Evolutionary conservation across 2,113 vertebrate genomes (phyloP).

Genomic region (Meriones unguiculatus): DNA sequence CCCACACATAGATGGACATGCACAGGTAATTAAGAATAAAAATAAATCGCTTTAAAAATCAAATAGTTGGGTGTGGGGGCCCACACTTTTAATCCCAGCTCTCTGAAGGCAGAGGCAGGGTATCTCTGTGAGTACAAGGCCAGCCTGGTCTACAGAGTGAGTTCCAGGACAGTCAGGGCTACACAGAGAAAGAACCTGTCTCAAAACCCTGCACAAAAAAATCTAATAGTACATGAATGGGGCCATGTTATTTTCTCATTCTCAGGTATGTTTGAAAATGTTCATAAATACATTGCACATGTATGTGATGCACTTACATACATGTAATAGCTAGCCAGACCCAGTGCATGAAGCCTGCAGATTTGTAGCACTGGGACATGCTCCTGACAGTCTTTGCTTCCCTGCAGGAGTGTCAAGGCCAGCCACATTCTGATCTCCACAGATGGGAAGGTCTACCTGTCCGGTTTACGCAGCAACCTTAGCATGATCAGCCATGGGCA

Average conservation of each 20-base stretch:
- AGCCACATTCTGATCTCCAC: conserved; percentile 97
- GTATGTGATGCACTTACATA: neutral
- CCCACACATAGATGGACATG: neutral
- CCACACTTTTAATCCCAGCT: neutral
- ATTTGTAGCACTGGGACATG: neutral
- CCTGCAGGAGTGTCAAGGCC: conserved; percentile 96
- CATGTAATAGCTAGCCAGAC: neutral
- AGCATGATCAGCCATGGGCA: conserved; percentile 98
- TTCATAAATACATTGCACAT: neutral
- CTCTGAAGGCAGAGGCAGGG: neutral
- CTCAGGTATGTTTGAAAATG: neutral
- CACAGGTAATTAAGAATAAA: neutral
- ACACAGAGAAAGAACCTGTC: neutral
- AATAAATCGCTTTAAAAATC: neutral
- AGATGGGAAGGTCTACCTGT: conserved; percentile 96
- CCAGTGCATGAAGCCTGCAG: neutral
- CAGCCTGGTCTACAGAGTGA: neutral
- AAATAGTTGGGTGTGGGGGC: neutral
- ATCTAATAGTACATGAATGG: neutral
- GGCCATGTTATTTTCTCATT: neutral
- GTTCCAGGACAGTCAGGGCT: neutral
- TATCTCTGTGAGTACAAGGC: neutral
- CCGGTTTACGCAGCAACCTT: conserved; percentile 96
- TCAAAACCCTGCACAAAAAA: neutral
- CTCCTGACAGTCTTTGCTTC: neutral